Percentiles rank a stretch among this genome's conserved stretches.
phyloP scores from a whole-genome alignment of 2,113 vertebrate genomes.

The Heliornis fulica region DNA sequence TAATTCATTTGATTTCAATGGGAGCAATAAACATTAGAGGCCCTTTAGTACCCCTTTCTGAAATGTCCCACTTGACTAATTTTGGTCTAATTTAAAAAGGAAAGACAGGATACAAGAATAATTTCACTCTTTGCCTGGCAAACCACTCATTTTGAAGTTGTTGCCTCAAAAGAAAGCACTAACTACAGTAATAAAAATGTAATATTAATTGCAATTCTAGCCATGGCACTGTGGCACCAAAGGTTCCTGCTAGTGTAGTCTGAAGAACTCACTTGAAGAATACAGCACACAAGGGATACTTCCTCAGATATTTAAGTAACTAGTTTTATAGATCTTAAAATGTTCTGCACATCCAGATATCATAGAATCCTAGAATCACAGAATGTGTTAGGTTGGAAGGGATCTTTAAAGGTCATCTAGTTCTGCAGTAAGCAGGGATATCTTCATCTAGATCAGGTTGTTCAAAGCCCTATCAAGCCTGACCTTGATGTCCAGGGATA shows the following conservation, averaged over 20 bases:
- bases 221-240: neutral
- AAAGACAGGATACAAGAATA: constrained; percentile 39
- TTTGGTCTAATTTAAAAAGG: constrained; percentile 20
- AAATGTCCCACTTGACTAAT: constrained; percentile 62
- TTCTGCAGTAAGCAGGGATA: no score
- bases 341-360: neutral
- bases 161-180: neutral
- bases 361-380: no score
- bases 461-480: no score
- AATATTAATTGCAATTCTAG: neutral
- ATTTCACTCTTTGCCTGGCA: constrained; percentile 44
- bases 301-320: neutral
- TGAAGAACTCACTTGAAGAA: neutral
- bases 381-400: no score
- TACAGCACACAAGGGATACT: neutral
- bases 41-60: constrained; percentile 43
- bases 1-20: constrained; percentile 65
- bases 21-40: constrained; percentile 67
- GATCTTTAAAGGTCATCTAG: no score
- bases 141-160: constrained; percentile 41
- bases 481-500: no score
- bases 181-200: neutral
- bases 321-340: neutral
- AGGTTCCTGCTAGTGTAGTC: neutral
- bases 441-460: no score